phyloP scores from a whole-genome alignment of 1,140 invertebrate species.

The Cotesia chilonis region DNA sequence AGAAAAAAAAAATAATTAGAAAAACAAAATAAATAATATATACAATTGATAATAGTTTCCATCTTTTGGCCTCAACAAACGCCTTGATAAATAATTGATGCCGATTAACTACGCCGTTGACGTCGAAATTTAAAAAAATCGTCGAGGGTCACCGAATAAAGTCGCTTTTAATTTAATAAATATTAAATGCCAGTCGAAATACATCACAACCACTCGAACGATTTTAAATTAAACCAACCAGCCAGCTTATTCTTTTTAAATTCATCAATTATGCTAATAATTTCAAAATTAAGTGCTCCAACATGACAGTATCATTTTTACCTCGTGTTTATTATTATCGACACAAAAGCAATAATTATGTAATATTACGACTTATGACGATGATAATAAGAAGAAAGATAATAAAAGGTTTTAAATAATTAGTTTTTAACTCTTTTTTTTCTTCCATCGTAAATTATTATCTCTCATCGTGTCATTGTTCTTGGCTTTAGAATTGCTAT shows the following conservation, averaged over 20 bases:
- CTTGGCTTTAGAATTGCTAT: neutral
- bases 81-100: conserved; percentile 24
- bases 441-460: neutral
- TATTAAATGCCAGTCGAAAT: too few relatives aligned
- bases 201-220: too few relatives aligned
- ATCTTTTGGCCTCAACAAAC: neutral
- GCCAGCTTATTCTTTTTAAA: too few relatives aligned
- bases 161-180: neutral
- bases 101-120: neutral
- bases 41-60: conserved; percentile 26
- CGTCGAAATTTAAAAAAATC: neutral
- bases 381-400: too few relatives aligned
- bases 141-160: conserved; percentile 11
- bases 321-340: too few relatives aligned
- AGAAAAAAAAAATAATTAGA: neutral
- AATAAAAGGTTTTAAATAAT: too few relatives aligned
- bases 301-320: too few relatives aligned
- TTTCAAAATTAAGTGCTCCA: too few relatives aligned
- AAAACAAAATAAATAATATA: neutral
- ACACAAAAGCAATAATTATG: too few relatives aligned
- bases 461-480: conserved; percentile 22
- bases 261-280: too few relatives aligned
- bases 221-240: too few relatives aligned
- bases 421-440: neutral
- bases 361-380: too few relatives aligned